phyloP scores from a whole-genome alignment of 2,888 invertebrate species.

The Agrochola litura region DNA sequence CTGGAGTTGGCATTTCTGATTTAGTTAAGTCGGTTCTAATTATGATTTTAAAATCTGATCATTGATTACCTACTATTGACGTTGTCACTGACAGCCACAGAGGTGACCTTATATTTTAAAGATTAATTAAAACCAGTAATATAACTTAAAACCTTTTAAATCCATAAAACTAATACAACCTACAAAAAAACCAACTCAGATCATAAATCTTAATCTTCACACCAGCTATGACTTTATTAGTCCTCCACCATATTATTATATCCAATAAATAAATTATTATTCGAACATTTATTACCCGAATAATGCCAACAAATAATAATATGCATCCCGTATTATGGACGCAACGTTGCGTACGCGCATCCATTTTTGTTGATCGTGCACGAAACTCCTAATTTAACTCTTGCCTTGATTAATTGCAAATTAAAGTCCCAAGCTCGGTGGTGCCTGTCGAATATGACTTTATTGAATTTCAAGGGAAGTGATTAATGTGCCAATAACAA shows the following conservation, averaged over 20 bases:
- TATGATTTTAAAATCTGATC: background rate
- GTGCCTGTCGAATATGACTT: conserved; percentile 87
- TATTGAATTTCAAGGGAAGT: conserved; percentile 88
- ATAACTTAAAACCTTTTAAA: conserved; percentile 25
- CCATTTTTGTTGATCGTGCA: conserved; percentile 81
- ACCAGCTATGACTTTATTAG: conserved; percentile 58
- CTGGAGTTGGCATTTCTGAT: conserved; percentile 7
- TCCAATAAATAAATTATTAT: conserved; percentile 63
- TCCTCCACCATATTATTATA: conserved; percentile 56
- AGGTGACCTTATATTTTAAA: conserved; percentile 17
- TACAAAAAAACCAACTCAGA: conserved; percentile 47
- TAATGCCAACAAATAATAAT: conserved; percentile 63
- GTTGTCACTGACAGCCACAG: background rate
- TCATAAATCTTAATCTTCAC: conserved; percentile 61
- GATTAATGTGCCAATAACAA: conserved; percentile 86
- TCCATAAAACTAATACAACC: conserved; percentile 41
- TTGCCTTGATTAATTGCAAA: conserved; percentile 88
- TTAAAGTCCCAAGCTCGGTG: conserved; percentile 87
- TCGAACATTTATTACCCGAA: conserved; percentile 51
- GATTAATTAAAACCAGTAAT: conserved; percentile 1
- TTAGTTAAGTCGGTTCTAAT: background rate
- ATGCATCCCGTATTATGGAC: conserved; percentile 56
- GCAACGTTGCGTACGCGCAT: conserved; percentile 66
- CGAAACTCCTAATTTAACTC: conserved; percentile 86
- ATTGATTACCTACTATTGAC: background rate